Percentiles rank a stretch among this genome's conserved stretches.
phyloP scores from a whole-genome alignment of 2,888 invertebrate species.

The Hypolimnas misippus region DNA sequence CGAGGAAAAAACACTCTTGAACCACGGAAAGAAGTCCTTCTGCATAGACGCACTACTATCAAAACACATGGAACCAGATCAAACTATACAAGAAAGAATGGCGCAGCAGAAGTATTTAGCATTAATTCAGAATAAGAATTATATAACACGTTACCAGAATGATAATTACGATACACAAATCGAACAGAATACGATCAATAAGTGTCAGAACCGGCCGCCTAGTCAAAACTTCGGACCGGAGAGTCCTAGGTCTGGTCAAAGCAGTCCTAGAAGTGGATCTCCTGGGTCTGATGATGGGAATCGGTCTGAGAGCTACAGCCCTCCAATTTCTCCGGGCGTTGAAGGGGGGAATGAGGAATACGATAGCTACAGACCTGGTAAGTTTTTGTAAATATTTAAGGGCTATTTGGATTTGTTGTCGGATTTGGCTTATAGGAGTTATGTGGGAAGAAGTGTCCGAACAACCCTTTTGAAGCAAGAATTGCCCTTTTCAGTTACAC shows the following conservation, averaged over 20 bases:
- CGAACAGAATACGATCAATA: constrained; percentile 74
- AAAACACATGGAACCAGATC: constrained; percentile 68
- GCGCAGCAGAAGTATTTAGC: constrained; percentile 72
- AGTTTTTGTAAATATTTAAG: constrained; percentile 37
- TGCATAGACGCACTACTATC: constrained; percentile 95
- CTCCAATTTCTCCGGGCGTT: constrained; percentile 93
- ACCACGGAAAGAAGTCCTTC: constrained; percentile 88
- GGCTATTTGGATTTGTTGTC: no score
- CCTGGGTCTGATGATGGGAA: constrained; percentile 84
- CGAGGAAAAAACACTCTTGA: constrained; percentile 72
- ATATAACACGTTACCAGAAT: constrained; percentile 65
- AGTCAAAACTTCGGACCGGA: constrained; percentile 52
- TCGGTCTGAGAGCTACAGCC: constrained; percentile 89
- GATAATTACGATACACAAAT: constrained; percentile 78
- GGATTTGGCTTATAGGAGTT: no score
- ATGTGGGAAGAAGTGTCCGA: no score
- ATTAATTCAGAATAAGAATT: constrained; percentile 72
- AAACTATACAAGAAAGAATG: constrained; percentile 64
- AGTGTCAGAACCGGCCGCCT: constrained; percentile 53
- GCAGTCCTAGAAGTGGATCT: constrained; percentile 67
- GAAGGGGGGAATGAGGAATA: constrained; percentile 86
- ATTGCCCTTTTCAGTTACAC: no score
- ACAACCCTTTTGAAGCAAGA: no score
- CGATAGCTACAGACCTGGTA: constrained; percentile 76
- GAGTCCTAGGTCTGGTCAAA: constrained; percentile 65